Percentiles rank a stretch among this genome's conserved stretches.
Conservation (phyloP, 1,140 invertebrate genomes). For the Drosophila bifasciata region DNA sequence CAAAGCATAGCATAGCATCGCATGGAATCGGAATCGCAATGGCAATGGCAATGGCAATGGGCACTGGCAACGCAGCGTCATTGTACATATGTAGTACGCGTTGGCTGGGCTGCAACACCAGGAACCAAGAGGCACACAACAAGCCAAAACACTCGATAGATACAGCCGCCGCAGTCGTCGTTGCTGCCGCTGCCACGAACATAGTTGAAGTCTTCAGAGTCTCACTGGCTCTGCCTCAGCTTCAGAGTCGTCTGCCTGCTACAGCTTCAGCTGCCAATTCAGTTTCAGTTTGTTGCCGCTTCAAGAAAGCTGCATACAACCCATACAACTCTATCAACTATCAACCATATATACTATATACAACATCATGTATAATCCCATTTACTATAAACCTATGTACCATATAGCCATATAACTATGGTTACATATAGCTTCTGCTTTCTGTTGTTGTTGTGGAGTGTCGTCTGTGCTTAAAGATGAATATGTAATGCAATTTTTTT, state of each 20-base stretch:
- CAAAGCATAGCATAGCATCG: slow-evolving; percentile 21
- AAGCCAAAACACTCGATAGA: slow-evolving; percentile 78
- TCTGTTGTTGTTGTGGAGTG: slow-evolving; percentile 23
- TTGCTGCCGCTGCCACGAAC: slow-evolving; percentile 30
- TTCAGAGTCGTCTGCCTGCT: neutral
- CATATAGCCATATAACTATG: slow-evolving; percentile 18
- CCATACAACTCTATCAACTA: slow-evolving; percentile 37
- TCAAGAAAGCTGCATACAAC: slow-evolving; percentile 68
- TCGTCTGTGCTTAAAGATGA: slow-evolving; percentile 41
- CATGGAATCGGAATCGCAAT: slow-evolving; percentile 31
- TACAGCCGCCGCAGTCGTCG: slow-evolving; percentile 58
- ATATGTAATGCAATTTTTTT: slow-evolving; percentile 66
- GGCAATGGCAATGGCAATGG: slow-evolving; percentile 36
- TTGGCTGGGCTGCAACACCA: slow-evolving; percentile 32
- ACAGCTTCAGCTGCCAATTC: slow-evolving; percentile 42
- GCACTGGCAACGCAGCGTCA: slow-evolving; percentile 39
- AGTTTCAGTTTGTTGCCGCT: slow-evolving; percentile 57
- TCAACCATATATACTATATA: slow-evolving; percentile 2
- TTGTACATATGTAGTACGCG: slow-evolving; percentile 54
- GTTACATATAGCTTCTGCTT: slow-evolving; percentile 26
- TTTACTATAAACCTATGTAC: slow-evolving; percentile 16
- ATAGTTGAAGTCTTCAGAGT: slow-evolving; percentile 20
- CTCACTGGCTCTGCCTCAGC: slow-evolving; percentile 8
- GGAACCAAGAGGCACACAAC: slow-evolving; percentile 59
- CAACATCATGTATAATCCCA: slow-evolving; percentile 8